A percentile compares a stretch with the other conserved stretches of the same genome.
phyloP scores from a whole-genome alignment of 37 sponge, comb jelly and placozoan species.

The Cliona cf. orientalis region DNA sequence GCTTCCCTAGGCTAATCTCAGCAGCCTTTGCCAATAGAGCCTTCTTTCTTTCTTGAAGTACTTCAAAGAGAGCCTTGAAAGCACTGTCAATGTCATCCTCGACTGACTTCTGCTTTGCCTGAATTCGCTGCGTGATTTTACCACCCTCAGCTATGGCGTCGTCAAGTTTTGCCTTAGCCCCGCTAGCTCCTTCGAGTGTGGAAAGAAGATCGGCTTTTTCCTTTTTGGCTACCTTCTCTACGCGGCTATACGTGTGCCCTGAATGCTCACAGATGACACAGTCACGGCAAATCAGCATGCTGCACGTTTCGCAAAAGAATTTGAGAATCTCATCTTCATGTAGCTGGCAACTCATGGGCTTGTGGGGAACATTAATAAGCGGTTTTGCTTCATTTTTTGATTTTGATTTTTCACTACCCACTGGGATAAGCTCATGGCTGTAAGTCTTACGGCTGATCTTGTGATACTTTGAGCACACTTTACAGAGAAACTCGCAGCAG shows the following conservation, averaged over 20 bases:
- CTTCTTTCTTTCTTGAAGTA: slow-evolving; percentile 1
- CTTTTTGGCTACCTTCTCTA: slow-evolving; percentile 25
- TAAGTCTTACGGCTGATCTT: slow-evolving; percentile 13
- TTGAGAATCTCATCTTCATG: slow-evolving; percentile 41
- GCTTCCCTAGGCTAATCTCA: slow-evolving; percentile 16
- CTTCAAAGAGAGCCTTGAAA: slow-evolving; percentile 28
- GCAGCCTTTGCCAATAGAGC: slow-evolving; percentile 19
- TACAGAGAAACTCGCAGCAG: slow-evolving; percentile 58
- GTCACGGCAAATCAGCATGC: slow-evolving; percentile 49
- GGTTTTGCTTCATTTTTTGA: neutral
- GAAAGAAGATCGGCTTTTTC: neutral
- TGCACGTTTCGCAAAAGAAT: slow-evolving; percentile 46
- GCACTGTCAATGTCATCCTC: slow-evolving; percentile 2
- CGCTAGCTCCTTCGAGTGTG: neutral
- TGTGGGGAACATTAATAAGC: neutral
- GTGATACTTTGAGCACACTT: slow-evolving; percentile 34
- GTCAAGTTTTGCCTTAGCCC: slow-evolving; percentile 3
- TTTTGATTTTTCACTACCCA: neutral
- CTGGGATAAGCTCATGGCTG: slow-evolving; percentile 32
- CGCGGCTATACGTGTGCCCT: slow-evolving; percentile 11
- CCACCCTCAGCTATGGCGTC: slow-evolving; percentile 32
- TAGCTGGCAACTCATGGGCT: slow-evolving; percentile 13
- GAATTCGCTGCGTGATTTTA: slow-evolving; percentile 9
- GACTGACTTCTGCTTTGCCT: slow-evolving; percentile 15
- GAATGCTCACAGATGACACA: slow-evolving; percentile 34